Percentiles rank a stretch among this genome's conserved stretches.
Evolutionary conservation across 2,888 invertebrate genomes (phyloP).

Genomic region (Xanthia togata): DNA sequence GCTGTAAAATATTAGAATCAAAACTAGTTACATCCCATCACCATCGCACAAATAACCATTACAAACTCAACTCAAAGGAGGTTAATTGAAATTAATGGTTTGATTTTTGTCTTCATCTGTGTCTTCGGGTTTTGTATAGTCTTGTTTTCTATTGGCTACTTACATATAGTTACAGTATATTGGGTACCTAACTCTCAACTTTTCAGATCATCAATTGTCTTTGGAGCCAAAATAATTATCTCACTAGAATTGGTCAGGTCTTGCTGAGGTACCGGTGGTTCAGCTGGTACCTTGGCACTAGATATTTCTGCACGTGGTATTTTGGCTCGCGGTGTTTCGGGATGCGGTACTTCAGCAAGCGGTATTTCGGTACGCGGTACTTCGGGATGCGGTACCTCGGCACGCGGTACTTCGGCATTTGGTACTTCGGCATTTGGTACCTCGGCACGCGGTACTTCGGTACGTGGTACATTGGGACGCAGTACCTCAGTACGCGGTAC

Average conservation of each 20-base stretch:
- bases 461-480: background rate
- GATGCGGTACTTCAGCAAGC: rapidly evolving
- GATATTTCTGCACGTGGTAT: background rate
- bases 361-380: too few species aligned
- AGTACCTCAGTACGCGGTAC: background rate
- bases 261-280: background rate
- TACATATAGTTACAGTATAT: background rate
- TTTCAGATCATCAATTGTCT: slow-evolving; percentile 1
- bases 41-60: background rate
- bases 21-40: background rate
- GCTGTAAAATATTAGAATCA: background rate
- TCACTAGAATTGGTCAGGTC: slow-evolving; percentile 31
- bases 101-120: background rate
- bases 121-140: background rate
- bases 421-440: too few species aligned
- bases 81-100: background rate
- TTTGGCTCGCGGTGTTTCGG: background rate
- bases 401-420: rapidly evolving
- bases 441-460: background rate
- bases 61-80: background rate
- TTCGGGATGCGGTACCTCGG: too few species aligned
- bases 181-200: slow-evolving; percentile 9
- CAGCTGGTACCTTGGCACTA: background rate
- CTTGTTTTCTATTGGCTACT: background rate
- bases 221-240: slow-evolving; percentile 11